Percentiles rank a stretch among this genome's conserved stretches.
Evolutionary conservation across 1,140 invertebrate genomes (phyloP).

Genomic region (Sitophilus oryzae): DNA sequence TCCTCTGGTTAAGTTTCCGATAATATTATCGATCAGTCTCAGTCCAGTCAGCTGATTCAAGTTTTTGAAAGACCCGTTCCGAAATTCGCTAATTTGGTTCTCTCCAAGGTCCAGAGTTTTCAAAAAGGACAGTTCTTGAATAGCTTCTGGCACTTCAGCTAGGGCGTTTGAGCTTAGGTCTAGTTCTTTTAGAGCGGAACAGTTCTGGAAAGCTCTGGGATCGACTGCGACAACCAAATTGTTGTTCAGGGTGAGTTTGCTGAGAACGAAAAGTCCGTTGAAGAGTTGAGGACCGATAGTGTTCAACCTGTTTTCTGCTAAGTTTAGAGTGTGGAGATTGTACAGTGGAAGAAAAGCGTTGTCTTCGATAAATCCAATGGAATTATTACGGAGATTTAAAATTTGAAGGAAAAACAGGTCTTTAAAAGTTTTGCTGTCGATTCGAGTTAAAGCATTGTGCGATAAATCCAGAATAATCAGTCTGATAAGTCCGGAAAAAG

Average conservation of each 20-base stretch:
- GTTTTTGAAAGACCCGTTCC: conserved; percentile 76
- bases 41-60: conserved; percentile 77
- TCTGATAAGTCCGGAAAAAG: conserved; percentile 76
- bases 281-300: conserved; percentile 74
- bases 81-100: conserved; percentile 74
- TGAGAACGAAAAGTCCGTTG: conserved; percentile 77
- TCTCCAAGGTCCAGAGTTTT: conserved; percentile 82
- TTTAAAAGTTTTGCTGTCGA: conserved; percentile 80
- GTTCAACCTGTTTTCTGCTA: conserved; percentile 78
- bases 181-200: conserved; percentile 83
- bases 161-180: conserved; percentile 83
- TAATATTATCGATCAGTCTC: conserved; percentile 78
- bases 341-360: conserved; percentile 80
- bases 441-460: conserved; percentile 72
- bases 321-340: conserved; percentile 78
- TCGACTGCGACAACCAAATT: conserved; percentile 78
- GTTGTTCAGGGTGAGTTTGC: conserved; percentile 76
- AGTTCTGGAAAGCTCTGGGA: conserved; percentile 80
- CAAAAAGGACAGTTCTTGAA: conserved; percentile 74
- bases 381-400: conserved; percentile 80
- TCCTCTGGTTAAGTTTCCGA: conserved; percentile 74
- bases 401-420: conserved; percentile 83
- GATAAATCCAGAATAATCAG: conserved; percentile 80
- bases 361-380: conserved; percentile 78
- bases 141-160: conserved; percentile 70